phyloP scores from a whole-genome alignment of 2,797 vertebrate genomes.

The Trichosurus vulpecula region DNA sequence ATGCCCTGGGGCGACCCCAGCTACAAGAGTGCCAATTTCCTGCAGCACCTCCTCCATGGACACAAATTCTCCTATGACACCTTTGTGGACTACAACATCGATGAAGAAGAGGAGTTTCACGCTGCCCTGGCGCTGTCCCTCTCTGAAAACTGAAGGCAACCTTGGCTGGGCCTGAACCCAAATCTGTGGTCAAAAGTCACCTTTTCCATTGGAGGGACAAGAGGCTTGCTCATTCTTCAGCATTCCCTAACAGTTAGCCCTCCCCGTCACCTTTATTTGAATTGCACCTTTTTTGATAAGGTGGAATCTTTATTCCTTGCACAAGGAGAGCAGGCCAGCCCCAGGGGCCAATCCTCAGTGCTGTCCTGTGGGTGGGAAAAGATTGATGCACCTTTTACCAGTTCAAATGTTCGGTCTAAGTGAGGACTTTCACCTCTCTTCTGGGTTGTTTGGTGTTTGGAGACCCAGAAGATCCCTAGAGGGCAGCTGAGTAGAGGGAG shows the following conservation, averaged over 20 bases:
- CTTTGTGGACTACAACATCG: constrained; percentile 98
- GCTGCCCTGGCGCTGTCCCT: constrained; percentile 95
- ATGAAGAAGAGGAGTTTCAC: constrained; percentile 95
- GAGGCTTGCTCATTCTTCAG: constrained; percentile 11
- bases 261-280: constrained; percentile 39
- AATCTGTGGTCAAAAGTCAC: constrained; percentile 52
- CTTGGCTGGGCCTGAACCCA: neutral
- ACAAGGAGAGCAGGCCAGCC: constrained; percentile 3
- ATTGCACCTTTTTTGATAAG: constrained; percentile 49
- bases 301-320: constrained; percentile 47
- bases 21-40: too few species aligned
- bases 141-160: constrained; percentile 90
- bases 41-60: too few species aligned
- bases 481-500: too few species aligned
- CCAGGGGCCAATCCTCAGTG: too few species aligned
- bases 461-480: too few species aligned
- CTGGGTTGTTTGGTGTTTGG: too few species aligned
- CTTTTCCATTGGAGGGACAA: neutral
- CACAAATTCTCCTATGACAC: constrained; percentile 93
- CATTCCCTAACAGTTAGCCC: constrained; percentile 35
- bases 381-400: neutral
- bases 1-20: too few species aligned
- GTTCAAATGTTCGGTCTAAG: neutral
- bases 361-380: constrained; percentile 10
- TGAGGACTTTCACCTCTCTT: too few species aligned